phyloP scores from a whole-genome alignment of 2,113 vertebrate genomes.

The Callorhinus ursinus region DNA sequence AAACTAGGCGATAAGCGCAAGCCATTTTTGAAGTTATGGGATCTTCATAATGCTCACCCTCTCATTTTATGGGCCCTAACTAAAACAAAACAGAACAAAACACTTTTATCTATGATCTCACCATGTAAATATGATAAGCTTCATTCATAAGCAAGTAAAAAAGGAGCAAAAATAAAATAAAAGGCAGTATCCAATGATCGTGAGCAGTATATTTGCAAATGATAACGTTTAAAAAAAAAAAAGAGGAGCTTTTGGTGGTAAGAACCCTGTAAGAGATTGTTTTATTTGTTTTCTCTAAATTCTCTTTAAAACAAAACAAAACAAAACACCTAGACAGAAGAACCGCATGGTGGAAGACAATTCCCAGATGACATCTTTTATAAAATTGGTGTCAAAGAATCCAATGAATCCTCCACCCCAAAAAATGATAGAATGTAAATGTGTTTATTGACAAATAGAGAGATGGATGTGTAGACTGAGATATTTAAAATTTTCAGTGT shows the following conservation, averaged over 20 bases:
- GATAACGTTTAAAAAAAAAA: not conserved
- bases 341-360: not conserved
- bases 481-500: not conserved
- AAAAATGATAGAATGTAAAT: not conserved
- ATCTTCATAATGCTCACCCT: not conserved
- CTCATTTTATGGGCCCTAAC: not conserved
- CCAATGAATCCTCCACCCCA: not conserved
- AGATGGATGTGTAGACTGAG: not conserved
- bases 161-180: not conserved
- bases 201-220: not conserved
- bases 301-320: not conserved
- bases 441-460: not conserved
- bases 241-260: not conserved
- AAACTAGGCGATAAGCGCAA: not conserved
- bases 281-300: not conserved
- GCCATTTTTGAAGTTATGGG: not conserved
- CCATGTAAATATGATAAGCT: not conserved
- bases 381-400: not conserved
- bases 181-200: not conserved
- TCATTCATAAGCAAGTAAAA: not conserved
- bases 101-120: not conserved
- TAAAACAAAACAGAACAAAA: not conserved
- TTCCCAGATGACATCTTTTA: not conserved
- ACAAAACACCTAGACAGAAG: not conserved
- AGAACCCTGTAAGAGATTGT: not conserved